Base-by-base conservation (phyloP, 2,888 invertebrate genomes). In the Pterobdella sp. region DNA sequence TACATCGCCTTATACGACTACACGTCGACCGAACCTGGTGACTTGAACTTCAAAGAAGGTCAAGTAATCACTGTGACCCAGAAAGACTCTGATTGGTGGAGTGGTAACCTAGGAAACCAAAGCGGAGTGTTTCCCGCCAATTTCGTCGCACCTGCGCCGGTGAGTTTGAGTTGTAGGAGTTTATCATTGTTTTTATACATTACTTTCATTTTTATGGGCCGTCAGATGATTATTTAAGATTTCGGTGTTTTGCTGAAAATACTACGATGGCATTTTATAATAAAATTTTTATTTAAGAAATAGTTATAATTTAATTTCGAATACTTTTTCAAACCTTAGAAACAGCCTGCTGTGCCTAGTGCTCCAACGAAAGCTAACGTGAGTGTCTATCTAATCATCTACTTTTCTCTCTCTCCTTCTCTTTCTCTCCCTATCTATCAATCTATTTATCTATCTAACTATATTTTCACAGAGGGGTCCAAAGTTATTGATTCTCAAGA, bases 31-130 rank as follows among this genome's bases (percentile, higher is more conserved):
- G 97, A 97, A 84, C 87, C 90, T 0, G 95, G 94, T 0, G 98
- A 98, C 86, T 86, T 98, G 75, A 89, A 87, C 75, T 96, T 96
- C 84, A 90, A 90, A 78, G 87, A 87, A 76, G 88, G 94, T n/a
- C 84, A 90, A 90, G 86, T 90, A 79, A 90, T 98, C 74, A 87
- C 89, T 78, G 94, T 98, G 0, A 88, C 89, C 56, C 89, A 93
- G 76, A 89, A 91, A 76, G 94, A 96, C 75, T 96, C 94, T 0
- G 96, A 97, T 82, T 98, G 97, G 97, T 98, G 97, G 97, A 94
- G 95, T 3, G 97, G 97, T 35, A 88, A 89, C 77, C 88, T 93
- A 78, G 92, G 90, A 56, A 87, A 89, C 79, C 87, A 89, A 76
- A 88, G 88, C 18, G 98, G 98, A 73, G 93, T 97, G 78, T 98